Base-by-base conservation (phyloP, 2,113 vertebrate genomes). In the Tenebrosternarchus preto region DNA sequence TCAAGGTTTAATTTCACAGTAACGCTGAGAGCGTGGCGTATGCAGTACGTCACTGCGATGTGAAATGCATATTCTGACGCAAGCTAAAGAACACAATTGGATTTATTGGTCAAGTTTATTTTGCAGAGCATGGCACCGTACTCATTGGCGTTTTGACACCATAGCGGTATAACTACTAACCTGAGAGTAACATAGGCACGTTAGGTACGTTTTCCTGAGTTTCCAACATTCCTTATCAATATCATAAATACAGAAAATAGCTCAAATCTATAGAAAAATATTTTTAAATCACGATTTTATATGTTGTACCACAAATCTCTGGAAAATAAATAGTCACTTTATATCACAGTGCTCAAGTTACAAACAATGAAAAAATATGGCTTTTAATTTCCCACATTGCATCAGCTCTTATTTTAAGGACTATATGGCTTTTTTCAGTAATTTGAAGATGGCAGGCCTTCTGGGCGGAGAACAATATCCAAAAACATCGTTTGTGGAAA, bases 361-460 rank as follows among this genome's bases (percentile, higher is more conserved):
- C 50, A 82, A 85, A 87, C 69, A 59, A 25, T 17, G 27, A 83
- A 70, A 7, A 19, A 29, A 31, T 46, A 86, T 83, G 84, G 78
- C 81, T 85, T 83, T 73, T 6, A 73, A 25, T 78, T 79, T 86
- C 61, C 78, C 86, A 85, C 61, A 77, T 64, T 71, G 50, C 63
- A 67, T 57, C 64, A 80, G 74, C n/a, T n/a, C n/a, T n/a, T n/a
- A n/a, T n/a, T 43, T 9, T 15, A 50, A 50, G 15, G 15, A 50
- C 12, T 39, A 31, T 46, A 86, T 83, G 84, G 78, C 81, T 85
- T 83, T 73, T 95, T 95, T 89, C 87, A 86, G 81, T 89, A 88
- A 94, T 92, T 88, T 91, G 90, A 80, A 92, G 82, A 91, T 91
- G 87, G 91, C 86, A 91, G 83, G 64, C 55, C 89, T 84, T 86